These are phyloP conservation scores for Xyrichtys novacula DNA, from an alignment of 2,797 vertebrate genomes.

Conservation along the genomic window DNA sequence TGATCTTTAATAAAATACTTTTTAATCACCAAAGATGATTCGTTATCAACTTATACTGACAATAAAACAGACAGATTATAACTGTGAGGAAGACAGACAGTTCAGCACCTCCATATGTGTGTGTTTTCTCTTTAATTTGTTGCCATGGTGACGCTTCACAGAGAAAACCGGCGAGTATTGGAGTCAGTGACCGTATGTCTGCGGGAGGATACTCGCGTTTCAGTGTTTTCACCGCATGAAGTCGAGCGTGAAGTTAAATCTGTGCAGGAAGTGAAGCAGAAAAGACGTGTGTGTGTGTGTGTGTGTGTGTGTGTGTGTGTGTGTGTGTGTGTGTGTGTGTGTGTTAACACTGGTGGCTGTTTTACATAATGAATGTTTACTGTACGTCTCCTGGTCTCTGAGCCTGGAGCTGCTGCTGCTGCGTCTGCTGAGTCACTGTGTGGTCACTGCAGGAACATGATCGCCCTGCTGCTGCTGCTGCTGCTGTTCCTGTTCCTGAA, in stretches of 20 bases:
- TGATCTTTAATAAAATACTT: too few relatives aligned
- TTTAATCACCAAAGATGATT: too few relatives aligned
- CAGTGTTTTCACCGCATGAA: conserved; percentile 58
- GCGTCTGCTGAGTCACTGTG: conserved; percentile 50
- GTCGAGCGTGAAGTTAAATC: conserved; percentile 36
- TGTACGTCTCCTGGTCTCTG: neutral
- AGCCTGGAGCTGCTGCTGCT: conserved; percentile 18
- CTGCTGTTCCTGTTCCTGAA: conserved; percentile 18
- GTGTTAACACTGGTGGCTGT: neutral
- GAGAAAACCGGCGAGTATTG: neutral
- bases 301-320: conserved; percentile 14
- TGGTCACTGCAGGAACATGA: conserved; percentile 41
- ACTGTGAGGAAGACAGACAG: too few relatives aligned
- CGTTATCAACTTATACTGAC: too few relatives aligned
- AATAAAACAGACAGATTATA: too few relatives aligned
- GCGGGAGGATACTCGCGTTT: conserved; percentile 44
- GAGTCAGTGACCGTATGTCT: conserved; percentile 47
- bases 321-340: conserved; percentile 7
- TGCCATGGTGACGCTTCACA: neutral
- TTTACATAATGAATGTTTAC: conserved; percentile 35
- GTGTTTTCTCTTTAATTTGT: too few relatives aligned
- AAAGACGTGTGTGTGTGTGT: conserved; percentile 25
- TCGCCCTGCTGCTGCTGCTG: conserved; percentile 8
- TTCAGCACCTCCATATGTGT: too few relatives aligned
- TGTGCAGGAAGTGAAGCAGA: conserved; percentile 45